Conservation (phyloP, 2,888 invertebrate genomes). For the Gymnocheta viridis region DNA sequence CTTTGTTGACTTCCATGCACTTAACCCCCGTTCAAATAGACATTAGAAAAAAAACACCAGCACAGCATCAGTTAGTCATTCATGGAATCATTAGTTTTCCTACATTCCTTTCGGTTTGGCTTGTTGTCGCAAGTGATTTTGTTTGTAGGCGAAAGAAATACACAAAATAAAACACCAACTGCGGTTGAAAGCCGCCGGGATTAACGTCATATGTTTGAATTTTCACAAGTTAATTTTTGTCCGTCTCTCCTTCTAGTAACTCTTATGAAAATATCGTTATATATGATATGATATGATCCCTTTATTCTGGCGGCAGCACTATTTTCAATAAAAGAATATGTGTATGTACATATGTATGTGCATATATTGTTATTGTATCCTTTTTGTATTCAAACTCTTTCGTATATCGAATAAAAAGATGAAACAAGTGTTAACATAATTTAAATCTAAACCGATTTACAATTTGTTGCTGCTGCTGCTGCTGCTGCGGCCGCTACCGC, state of each 20-base stretch:
- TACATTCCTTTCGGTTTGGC: conserved; percentile 10
- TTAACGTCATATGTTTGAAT: conserved; percentile 81
- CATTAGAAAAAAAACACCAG: conserved; percentile 23
- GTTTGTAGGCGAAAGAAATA: conserved; percentile 27
- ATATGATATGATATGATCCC: conserved; percentile 32
- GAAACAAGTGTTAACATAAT: conserved; percentile 69
- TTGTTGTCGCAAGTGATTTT: conserved; percentile 31
- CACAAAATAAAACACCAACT: conserved; percentile 73
- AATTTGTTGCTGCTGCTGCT: conserved; percentile 50
- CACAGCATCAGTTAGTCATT: conserved; percentile 63
- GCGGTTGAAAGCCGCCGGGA: conserved; percentile 78
- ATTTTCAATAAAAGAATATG: not conserved
- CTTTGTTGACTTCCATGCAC: conserved; percentile 81
- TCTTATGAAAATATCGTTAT: conserved; percentile 16
- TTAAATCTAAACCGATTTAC: conserved; percentile 67
- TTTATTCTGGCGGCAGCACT: conserved; percentile 10
- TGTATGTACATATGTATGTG: not conserved
- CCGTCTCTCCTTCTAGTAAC: not conserved
- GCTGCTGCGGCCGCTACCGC: not conserved
- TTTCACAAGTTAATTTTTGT: conserved; percentile 78
- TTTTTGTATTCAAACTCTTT: conserved; percentile 2
- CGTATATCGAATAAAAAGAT: conserved; percentile 20
- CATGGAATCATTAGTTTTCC: conserved; percentile 72
- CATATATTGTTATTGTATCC: conserved; percentile 41
- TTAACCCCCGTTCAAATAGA: conserved; percentile 75